Conservation (phyloP, 2,888 invertebrate genomes). For the Euzophera pinguis region DNA sequence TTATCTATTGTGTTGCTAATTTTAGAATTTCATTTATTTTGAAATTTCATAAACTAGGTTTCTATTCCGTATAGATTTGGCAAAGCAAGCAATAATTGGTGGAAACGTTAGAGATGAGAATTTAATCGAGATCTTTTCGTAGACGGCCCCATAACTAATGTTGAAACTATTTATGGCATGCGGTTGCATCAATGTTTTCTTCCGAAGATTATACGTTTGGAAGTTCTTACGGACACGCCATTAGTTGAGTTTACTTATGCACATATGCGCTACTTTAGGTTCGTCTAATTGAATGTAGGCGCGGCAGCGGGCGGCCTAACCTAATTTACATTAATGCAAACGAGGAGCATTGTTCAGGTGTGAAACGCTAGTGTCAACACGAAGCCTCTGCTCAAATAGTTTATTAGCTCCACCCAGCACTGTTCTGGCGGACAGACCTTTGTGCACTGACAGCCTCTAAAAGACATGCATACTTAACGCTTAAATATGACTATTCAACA, state of each 20-base stretch:
- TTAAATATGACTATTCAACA: slow-evolving; percentile 64
- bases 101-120: slow-evolving; percentile 17
- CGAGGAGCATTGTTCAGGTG: slow-evolving; percentile 79
- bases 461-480: slow-evolving; percentile 70
- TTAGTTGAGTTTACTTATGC: slow-evolving; percentile 60
- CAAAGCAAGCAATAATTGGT: background rate
- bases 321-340: slow-evolving; percentile 80
- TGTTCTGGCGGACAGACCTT: slow-evolving; percentile 69
- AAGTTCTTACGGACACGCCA: slow-evolving; percentile 49
- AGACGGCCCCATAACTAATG: slow-evolving; percentile 19
- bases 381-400: slow-evolving; percentile 75
- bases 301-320: slow-evolving; percentile 66
- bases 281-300: slow-evolving; percentile 77
- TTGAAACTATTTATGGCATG: slow-evolving; percentile 30
- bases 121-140: slow-evolving; percentile 16
- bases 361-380: slow-evolving; percentile 79
- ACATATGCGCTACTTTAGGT: slow-evolving; percentile 69
- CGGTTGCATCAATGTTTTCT: slow-evolving; percentile 40
- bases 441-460: slow-evolving; percentile 70
- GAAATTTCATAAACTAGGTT: background rate
- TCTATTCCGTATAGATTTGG: background rate
- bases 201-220: slow-evolving; percentile 44
- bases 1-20: slow-evolving; percentile 19
- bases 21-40: background rate
- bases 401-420: slow-evolving; percentile 77